phyloP scores from a whole-genome alignment of 2,888 invertebrate genomes.

The Drosophila cyrtoloma region DNA sequence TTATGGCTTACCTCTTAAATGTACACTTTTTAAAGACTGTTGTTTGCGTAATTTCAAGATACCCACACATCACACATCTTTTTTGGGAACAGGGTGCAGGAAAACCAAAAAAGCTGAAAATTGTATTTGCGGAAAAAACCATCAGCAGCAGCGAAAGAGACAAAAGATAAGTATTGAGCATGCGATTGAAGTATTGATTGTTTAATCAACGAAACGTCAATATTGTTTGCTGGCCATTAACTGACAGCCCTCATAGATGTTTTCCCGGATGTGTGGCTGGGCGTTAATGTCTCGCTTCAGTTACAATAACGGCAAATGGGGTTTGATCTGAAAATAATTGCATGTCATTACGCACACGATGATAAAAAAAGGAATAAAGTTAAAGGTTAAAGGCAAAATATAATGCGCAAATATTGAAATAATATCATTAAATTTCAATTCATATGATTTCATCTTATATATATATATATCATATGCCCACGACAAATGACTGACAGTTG shows the following conservation, averaged over 20 bases:
- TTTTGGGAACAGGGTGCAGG: neutral
- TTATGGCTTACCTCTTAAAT: neutral
- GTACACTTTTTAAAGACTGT: neutral
- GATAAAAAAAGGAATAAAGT: slow-evolving; percentile 15
- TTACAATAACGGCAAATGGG: slow-evolving; percentile 70
- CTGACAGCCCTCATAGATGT: slow-evolving; percentile 61
- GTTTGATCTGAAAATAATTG: slow-evolving; percentile 78
- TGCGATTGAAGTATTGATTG: slow-evolving; percentile 70
- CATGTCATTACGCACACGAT: slow-evolving; percentile 59
- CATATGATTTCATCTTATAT: slow-evolving; percentile 31
- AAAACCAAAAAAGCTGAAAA: neutral
- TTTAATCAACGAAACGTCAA: slow-evolving; percentile 66
- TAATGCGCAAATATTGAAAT: slow-evolving; percentile 53
- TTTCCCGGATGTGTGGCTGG: slow-evolving; percentile 46
- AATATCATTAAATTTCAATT: slow-evolving; percentile 66
- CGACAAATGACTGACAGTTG: slow-evolving; percentile 40
- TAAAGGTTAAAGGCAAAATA: slow-evolving; percentile 29
- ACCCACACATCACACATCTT: neutral
- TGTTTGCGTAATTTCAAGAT: neutral
- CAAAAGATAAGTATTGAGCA: slow-evolving; percentile 14
- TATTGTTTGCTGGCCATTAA: slow-evolving; percentile 59
- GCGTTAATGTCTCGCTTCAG: slow-evolving; percentile 62
- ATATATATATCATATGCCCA: neutral
- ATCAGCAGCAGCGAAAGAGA: neutral
- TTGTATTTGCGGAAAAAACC: slow-evolving; percentile 12